phyloP scores from a whole-genome alignment of 2,797 vertebrate species.

The Pipistrellus pipistrellus region DNA sequence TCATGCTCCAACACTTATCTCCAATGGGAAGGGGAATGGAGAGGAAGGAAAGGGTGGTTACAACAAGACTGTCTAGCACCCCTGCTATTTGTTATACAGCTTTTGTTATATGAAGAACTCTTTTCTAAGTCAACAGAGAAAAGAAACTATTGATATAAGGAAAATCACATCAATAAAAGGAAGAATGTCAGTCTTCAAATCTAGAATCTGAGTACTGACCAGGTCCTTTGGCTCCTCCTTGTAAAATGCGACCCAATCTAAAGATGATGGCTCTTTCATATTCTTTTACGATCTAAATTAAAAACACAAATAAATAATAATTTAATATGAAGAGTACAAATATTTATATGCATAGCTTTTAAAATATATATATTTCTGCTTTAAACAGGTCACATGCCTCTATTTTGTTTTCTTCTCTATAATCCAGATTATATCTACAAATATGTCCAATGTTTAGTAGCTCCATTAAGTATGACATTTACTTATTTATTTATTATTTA shows the following conservation, averaged over 20 bases:
- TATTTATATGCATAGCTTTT: not conserved
- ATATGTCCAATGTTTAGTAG: not conserved
- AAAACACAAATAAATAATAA: conserved; percentile 29
- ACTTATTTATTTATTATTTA: not conserved
- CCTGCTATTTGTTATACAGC: not conserved
- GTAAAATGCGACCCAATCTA: conserved; percentile 94
- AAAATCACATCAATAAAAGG: not conserved
- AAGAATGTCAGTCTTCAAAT: not conserved
- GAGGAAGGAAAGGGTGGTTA: conserved; percentile 13
- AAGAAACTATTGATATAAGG: not conserved
- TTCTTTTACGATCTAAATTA: conserved; percentile 96
- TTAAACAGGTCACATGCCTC: not conserved
- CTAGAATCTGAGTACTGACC: conserved; percentile 87
- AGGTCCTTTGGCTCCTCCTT: conserved; percentile 97
- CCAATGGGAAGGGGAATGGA: not conserved
- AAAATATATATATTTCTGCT: not conserved
- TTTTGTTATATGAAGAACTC: not conserved
- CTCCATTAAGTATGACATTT: not conserved
- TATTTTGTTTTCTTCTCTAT: not conserved
- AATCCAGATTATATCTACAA: not conserved
- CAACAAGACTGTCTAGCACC: not conserved
- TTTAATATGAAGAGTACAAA: not conserved
- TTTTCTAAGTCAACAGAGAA: not conserved
- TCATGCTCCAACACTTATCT: conserved; percentile 44
- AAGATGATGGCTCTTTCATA: conserved; percentile 99